A percentile compares a stretch with the other conserved stretches of the same genome.
Evolutionary conservation across 2,888 invertebrate species (phyloP).

Genomic region (Cheiracanthium punctorium): DNA sequence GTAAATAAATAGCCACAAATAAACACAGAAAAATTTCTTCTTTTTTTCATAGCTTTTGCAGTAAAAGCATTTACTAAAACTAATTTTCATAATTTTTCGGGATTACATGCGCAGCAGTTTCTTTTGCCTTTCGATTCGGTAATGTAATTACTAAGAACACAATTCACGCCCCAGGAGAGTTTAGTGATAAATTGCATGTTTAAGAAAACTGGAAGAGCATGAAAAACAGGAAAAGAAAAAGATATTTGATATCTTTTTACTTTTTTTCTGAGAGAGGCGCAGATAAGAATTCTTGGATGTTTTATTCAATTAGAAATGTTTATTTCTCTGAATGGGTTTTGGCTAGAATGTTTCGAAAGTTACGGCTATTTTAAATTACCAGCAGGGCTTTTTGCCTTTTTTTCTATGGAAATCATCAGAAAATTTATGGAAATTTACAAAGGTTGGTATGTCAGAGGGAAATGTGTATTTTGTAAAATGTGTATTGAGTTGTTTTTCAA

Average conservation of each 20-base stretch:
- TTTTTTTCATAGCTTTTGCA: neutral
- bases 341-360: too few species aligned
- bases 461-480: too few species aligned
- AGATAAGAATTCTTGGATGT: neutral
- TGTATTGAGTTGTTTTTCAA: too few species aligned
- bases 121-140: neutral
- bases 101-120: neutral
- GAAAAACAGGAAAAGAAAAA: neutral
- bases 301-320: neutral
- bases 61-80: neutral
- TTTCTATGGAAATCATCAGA: too few species aligned
- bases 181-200: slow-evolving; percentile 4
- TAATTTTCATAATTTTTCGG: neutral
- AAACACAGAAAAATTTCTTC: neutral
- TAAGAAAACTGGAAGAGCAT: neutral
- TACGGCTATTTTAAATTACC: too few species aligned
- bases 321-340: too few species aligned
- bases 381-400: too few species aligned
- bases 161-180: neutral
- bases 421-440: too few species aligned
- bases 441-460: too few species aligned
- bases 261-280: neutral
- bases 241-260: neutral
- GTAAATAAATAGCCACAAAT: neutral
- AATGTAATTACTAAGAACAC: neutral